These are phyloP conservation scores for Falco rusticolus DNA, from an alignment of 2,797 vertebrate species.

Conservation along the genomic window DNA sequence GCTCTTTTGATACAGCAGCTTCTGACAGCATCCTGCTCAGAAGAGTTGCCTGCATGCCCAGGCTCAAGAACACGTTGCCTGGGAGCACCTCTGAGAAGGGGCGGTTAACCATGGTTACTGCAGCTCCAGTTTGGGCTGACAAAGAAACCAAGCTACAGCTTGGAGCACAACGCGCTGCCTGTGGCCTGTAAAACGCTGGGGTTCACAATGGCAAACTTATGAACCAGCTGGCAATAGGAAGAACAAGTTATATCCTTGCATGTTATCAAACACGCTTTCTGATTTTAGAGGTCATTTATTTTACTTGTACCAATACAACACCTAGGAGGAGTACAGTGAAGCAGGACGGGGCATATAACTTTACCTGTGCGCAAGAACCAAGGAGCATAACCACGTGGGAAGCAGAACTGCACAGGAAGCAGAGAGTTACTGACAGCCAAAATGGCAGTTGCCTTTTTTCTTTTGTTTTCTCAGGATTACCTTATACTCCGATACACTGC, in stretches of 20 bases:
- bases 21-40: neutral
- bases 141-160: neutral
- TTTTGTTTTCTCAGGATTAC: neutral
- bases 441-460: neutral
- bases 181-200: rapidly evolving
- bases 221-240: neutral
- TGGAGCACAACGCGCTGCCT: rapidly evolving
- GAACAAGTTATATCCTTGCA: neutral
- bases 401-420: neutral
- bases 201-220: neutral
- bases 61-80: neutral
- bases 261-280: neutral
- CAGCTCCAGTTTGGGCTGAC: neutral
- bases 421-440: neutral
- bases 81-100: neutral
- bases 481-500: neutral
- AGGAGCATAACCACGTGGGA: neutral
- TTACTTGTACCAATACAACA: neutral
- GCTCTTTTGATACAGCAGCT: neutral
- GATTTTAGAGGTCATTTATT: neutral
- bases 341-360: neutral
- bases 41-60: neutral
- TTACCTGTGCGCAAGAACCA: neutral
- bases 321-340: neutral
- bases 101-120: neutral